Conservation (phyloP, 2,113 vertebrate species). For the Pampusana beccarii region DNA sequence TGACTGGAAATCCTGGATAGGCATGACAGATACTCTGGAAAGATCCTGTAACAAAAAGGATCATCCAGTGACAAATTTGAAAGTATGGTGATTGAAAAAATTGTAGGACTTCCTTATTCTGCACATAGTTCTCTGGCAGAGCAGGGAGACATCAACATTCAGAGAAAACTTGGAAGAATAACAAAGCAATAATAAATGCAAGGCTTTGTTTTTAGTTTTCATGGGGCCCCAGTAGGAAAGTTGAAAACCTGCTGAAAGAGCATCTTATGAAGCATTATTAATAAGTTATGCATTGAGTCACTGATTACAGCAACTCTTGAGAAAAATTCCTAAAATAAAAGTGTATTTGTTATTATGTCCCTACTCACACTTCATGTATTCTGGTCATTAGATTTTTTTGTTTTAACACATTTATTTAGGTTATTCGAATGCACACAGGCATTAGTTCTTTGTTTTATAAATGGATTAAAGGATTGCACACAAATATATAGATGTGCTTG, state of each 20-base stretch:
- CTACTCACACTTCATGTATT: neutral
- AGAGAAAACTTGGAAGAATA: constrained; percentile 27
- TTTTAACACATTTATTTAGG: constrained; percentile 3
- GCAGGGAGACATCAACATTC: neutral
- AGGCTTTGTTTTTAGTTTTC: constrained; percentile 19
- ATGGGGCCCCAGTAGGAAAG: constrained; percentile 15
- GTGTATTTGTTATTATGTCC: neutral
- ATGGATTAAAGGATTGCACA: neutral
- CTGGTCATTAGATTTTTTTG: neutral
- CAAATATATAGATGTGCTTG: neutral
- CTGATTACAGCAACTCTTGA: constrained; percentile 28
- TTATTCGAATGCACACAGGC: neutral
- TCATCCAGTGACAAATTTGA: neutral
- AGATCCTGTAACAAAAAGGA: neutral
- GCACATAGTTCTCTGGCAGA: neutral
- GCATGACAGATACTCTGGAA: neutral
- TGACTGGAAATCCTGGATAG: neutral
- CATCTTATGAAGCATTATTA: constrained; percentile 41
- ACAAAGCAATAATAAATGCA: constrained; percentile 28
- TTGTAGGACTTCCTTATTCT: neutral
- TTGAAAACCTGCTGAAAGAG: constrained; percentile 56
- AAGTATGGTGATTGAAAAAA: neutral
- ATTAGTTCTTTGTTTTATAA: constrained; percentile 28
- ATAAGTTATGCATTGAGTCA: constrained; percentile 50
- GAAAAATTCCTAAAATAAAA: constrained; percentile 51